These are phyloP conservation scores for Upupa epops DNA, from an alignment of 2,113 vertebrate genomes.

Conservation along the genomic window DNA sequence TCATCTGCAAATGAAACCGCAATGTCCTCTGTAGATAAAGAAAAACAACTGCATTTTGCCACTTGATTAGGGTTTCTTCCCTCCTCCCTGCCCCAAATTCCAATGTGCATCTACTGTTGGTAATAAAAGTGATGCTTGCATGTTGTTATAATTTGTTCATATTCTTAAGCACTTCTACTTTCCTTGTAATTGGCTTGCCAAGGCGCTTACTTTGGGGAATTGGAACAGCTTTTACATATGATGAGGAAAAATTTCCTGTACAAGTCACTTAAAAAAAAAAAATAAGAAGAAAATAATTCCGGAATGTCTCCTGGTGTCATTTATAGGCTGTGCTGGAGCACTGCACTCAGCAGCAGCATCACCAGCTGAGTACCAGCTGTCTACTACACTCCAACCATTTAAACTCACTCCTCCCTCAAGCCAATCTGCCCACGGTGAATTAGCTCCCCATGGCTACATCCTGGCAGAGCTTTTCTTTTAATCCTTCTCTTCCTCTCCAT, in stretches of 20 bases:
- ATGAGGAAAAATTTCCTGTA: constrained; percentile 72
- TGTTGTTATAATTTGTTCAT: constrained; percentile 74
- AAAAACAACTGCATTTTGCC: constrained; percentile 73
- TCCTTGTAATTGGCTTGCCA: constrained; percentile 68
- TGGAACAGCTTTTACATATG: constrained; percentile 64
- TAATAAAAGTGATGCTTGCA: constrained; percentile 74
- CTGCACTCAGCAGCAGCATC: constrained; percentile 8
- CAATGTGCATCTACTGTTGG: constrained; percentile 72
- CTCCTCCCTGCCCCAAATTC: constrained; percentile 42
- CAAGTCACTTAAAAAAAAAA: background rate
- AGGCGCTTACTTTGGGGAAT: constrained; percentile 71
- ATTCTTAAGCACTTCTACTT: constrained; percentile 67
- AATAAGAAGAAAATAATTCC: background rate
- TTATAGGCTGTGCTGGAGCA: constrained; percentile 29
- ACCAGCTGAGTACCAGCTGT: constrained; percentile 76
- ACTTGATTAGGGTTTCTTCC: constrained; percentile 43
- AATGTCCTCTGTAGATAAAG: constrained; percentile 72
- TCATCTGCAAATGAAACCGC: constrained; percentile 71
- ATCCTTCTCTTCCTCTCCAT: constrained; percentile 69
- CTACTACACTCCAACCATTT: constrained; percentile 40
- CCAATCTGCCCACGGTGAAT: constrained; percentile 50
- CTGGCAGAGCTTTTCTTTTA: constrained; percentile 64
- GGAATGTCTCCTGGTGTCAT: background rate
- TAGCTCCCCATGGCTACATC: constrained; percentile 58
- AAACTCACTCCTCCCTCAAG: constrained; percentile 51